Evolutionary conservation across 2,113 vertebrate species (phyloP).

Genomic region (Phylloscopus trochilus): DNA sequence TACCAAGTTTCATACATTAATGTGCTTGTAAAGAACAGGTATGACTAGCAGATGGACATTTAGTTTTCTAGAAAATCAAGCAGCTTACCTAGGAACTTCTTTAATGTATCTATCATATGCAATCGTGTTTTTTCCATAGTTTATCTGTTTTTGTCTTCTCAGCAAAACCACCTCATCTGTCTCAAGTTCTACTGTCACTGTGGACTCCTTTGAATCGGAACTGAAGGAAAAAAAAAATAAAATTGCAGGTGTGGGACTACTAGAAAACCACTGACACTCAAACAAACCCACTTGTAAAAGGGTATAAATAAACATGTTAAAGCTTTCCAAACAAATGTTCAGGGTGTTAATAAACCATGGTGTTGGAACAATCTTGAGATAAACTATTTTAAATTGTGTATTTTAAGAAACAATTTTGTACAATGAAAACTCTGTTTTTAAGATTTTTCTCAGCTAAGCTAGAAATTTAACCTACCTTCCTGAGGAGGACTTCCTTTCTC

Average conservation of each 20-base stretch:
- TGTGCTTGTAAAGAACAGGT: background rate
- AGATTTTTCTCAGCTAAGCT: background rate
- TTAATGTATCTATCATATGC: slow-evolving; percentile 91
- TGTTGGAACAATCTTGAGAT: background rate
- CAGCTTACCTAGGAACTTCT: slow-evolving; percentile 88
- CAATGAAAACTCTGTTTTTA: background rate
- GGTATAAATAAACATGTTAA: background rate
- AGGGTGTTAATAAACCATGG: background rate
- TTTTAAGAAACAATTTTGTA: background rate
- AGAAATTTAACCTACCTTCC: slow-evolving; percentile 79
- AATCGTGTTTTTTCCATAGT: slow-evolving; percentile 95
- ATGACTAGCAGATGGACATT: background rate
- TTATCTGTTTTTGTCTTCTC: slow-evolving; percentile 96
- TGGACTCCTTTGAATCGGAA: slow-evolving; percentile 89
- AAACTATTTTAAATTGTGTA: background rate
- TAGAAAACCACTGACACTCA: background rate
- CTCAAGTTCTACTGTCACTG: slow-evolving; percentile 79
- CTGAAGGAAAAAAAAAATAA: slow-evolving; percentile 60
- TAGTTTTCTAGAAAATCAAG: background rate
- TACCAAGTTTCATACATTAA: background rate
- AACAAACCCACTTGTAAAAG: background rate
- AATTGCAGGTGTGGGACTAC: background rate
- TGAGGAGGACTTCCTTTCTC: slow-evolving; percentile 85
- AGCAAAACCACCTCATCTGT: slow-evolving; percentile 88
- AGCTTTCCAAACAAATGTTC: background rate